These are phyloP conservation scores for Leucophenga maculata DNA, from an alignment of 2,888 invertebrate species.

Conservation along the genomic window DNA sequence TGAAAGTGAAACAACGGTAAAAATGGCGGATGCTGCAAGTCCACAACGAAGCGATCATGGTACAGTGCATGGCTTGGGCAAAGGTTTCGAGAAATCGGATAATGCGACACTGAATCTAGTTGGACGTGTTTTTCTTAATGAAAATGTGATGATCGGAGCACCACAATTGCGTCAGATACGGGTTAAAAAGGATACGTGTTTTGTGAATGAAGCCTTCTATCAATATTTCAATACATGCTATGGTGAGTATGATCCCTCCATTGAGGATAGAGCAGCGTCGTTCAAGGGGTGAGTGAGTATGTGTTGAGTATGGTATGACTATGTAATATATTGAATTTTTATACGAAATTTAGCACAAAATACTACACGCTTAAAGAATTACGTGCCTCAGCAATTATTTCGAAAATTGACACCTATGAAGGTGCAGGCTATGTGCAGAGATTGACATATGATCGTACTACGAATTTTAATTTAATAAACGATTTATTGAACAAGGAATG, in stretches of 20 bases:
- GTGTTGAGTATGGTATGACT: too few relatives aligned
- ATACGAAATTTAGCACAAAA: constrained; percentile 67
- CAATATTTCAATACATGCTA: constrained; percentile 78
- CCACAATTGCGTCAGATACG: constrained; percentile 76
- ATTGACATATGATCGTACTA: constrained; percentile 71
- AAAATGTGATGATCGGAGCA: constrained; percentile 77
- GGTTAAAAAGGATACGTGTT: constrained; percentile 77
- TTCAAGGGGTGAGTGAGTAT: constrained; percentile 36
- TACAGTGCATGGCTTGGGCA: background rate
- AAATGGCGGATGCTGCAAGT: background rate
- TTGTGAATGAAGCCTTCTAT: constrained; percentile 77
- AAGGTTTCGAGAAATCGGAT: too few relatives aligned
- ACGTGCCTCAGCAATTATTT: constrained; percentile 72
- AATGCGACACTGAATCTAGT: background rate
- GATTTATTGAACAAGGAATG: constrained; percentile 76
- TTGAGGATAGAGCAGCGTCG: constrained; percentile 73
- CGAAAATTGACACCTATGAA: constrained; percentile 74
- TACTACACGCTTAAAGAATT: constrained; percentile 70
- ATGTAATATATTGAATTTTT: too few relatives aligned
- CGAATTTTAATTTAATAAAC: constrained; percentile 72
- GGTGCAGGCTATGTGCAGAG: constrained; percentile 76
- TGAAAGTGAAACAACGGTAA: background rate
- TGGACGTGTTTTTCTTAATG: constrained; percentile 71
- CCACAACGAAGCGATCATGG: background rate
- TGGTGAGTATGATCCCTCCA: constrained; percentile 73